These are phyloP conservation scores for Brachionus rotundiformis DNA, from an alignment of 1,140 invertebrate genomes.

Conservation along the genomic window DNA sequence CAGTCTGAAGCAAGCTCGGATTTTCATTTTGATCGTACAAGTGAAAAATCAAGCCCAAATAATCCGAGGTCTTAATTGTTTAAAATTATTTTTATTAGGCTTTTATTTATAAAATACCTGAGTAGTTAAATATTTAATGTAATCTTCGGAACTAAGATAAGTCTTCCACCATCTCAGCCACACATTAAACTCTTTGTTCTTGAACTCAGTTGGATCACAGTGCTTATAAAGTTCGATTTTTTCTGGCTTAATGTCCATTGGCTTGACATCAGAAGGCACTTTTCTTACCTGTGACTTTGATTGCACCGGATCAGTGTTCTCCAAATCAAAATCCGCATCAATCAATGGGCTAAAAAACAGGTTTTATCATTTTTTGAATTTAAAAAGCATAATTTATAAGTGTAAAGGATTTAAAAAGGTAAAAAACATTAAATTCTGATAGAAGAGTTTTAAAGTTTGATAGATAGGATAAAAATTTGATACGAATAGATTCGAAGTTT, in stretches of 20 bases:
- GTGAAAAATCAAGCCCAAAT: slow-evolving; percentile 62
- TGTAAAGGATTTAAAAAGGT: neutral
- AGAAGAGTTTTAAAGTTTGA: neutral
- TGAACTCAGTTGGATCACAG: slow-evolving; percentile 27
- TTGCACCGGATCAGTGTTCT: neutral
- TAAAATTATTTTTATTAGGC: neutral
- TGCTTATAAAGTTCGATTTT: slow-evolving; percentile 50
- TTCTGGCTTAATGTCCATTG: slow-evolving; percentile 46
- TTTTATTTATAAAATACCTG: slow-evolving; percentile 55
- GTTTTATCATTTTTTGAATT: no score
- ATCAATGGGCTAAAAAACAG: slow-evolving; percentile 35
- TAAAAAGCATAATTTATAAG: neutral
- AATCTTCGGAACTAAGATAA: slow-evolving; percentile 61
- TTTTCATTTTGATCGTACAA: slow-evolving; percentile 58
- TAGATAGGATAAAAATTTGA: slow-evolving; percentile 18
- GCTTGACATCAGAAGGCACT: neutral
- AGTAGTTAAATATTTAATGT: slow-evolving; percentile 63
- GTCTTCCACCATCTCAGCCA: slow-evolving; percentile 64
- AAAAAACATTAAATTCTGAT: neutral
- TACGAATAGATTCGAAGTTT: neutral
- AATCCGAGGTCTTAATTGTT: slow-evolving; percentile 60
- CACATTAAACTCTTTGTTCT: slow-evolving; percentile 48
- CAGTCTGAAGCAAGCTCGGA: neutral
- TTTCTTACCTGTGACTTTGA: neutral
- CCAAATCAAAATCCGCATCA: neutral